Conservation (phyloP, 2,888 invertebrate species). For the Thereva unica region DNA sequence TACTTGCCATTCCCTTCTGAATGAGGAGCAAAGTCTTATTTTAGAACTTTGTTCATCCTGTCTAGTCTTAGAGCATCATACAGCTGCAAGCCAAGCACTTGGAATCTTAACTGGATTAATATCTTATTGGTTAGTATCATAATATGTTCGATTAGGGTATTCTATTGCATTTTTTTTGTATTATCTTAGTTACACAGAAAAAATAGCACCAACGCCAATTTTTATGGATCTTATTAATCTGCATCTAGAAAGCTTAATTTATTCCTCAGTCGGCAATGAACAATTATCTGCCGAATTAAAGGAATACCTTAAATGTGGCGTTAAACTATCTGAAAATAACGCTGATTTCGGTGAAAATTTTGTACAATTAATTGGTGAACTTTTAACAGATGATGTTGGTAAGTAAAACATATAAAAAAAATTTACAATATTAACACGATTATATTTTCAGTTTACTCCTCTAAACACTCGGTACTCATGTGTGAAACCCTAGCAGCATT, state of each 20-base stretch:
- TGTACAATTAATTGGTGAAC: slow-evolving; percentile 66
- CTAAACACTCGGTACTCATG: slow-evolving; percentile 59
- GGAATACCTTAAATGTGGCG: slow-evolving; percentile 66
- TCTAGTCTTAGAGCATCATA: slow-evolving; percentile 54
- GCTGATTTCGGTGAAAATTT: slow-evolving; percentile 67
- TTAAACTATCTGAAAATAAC: slow-evolving; percentile 69
- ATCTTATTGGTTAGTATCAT: slow-evolving; percentile 44
- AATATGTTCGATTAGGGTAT: not conserved
- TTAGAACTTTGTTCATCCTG: slow-evolving; percentile 54
- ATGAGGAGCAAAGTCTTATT: slow-evolving; percentile 52
- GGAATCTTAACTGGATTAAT: slow-evolving; percentile 53
- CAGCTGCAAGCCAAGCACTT: slow-evolving; percentile 54
- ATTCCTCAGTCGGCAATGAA: slow-evolving; percentile 53
- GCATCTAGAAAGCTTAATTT: slow-evolving; percentile 55
- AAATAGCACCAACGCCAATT: slow-evolving; percentile 45
- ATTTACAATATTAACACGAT: not conserved
- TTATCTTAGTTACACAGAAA: slow-evolving; percentile 42
- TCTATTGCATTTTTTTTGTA: not conserved
- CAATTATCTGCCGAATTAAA: slow-evolving; percentile 52
- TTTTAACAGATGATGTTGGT: slow-evolving; percentile 53
- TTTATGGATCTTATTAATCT: slow-evolving; percentile 54
- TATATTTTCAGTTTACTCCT: slow-evolving; percentile 48
- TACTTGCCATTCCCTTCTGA: slow-evolving; percentile 53
- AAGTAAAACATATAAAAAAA: slow-evolving; percentile 11
- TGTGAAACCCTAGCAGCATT: slow-evolving; percentile 78